Percentiles rank a stretch among this genome's conserved stretches.
Conservation (phyloP, 2,888 invertebrate genomes). For the Xiphydria camelus region DNA sequence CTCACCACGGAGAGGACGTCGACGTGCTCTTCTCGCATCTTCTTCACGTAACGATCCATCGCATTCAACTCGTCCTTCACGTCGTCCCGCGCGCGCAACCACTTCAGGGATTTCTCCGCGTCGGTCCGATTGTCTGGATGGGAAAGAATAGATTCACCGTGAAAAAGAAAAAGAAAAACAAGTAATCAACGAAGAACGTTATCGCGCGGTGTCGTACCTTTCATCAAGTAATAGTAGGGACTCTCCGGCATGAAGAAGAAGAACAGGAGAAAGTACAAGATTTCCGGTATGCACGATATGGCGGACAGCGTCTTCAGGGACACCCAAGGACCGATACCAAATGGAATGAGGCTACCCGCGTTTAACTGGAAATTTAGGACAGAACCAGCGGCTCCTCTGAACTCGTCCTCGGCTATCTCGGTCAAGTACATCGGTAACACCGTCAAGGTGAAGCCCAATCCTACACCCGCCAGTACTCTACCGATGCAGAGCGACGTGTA, state of each 20-base stretch:
- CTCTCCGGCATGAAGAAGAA: constrained; percentile 14
- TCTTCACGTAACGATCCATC: constrained; percentile 36
- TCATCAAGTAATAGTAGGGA: constrained; percentile 10
- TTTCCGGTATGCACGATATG: background rate
- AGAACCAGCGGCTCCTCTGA: constrained; percentile 10
- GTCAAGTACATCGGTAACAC: constrained; percentile 13
- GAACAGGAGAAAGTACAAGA: background rate
- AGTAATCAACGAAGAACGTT: too few relatives aligned
- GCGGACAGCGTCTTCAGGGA: constrained; percentile 1
- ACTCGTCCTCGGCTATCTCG: constrained; percentile 12
- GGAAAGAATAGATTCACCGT: too few relatives aligned
- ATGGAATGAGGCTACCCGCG: constrained; percentile 6
- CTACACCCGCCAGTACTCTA: constrained; percentile 11
- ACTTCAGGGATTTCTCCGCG: constrained; percentile 49
- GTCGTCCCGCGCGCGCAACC: constrained; percentile 43
- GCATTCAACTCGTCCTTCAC: constrained; percentile 45
- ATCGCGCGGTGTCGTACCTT: too few relatives aligned
- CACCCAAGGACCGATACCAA: constrained; percentile 1
- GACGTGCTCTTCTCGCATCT: constrained; percentile 13
- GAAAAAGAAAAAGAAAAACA: too few relatives aligned
- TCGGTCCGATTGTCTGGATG: too few relatives aligned
- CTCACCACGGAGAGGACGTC: constrained; percentile 18
- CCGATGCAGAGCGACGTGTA: constrained; percentile 4
- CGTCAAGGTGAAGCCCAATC: background rate
- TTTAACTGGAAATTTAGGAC: constrained; percentile 2